phyloP scores from a whole-genome alignment of 2,888 invertebrate species.

The Drosophila rellima region DNA sequence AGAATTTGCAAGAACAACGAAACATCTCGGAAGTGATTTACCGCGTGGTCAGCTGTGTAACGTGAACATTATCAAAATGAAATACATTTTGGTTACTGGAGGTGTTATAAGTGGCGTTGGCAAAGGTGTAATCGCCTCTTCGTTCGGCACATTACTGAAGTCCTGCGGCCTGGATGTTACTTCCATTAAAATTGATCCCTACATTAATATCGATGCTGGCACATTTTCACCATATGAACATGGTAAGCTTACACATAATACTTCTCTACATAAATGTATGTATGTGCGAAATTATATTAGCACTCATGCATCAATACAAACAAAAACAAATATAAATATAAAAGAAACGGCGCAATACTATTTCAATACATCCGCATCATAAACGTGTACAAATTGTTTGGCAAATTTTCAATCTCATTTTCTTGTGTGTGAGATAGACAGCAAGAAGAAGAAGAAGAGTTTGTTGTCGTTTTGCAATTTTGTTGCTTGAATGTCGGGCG shows the following conservation, averaged over 20 bases:
- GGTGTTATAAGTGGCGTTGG: conserved; percentile 99
- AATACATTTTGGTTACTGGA: conserved; percentile 99
- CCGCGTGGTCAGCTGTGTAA: conserved; percentile 28
- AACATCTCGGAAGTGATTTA: conserved; percentile 4
- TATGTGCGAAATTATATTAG: background rate
- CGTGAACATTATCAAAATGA: conserved; percentile 88
- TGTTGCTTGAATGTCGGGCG: conserved; percentile 11
- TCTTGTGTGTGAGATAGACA: background rate
- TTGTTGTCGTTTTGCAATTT: conserved; percentile 15
- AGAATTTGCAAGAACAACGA: conserved; percentile 1
- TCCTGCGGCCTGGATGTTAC: conserved; percentile 98
- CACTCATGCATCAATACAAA: background rate
- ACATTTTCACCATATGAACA: conserved; percentile 99
- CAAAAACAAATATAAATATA: background rate
- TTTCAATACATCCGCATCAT: conserved; percentile 24
- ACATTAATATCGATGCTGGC: conserved; percentile 99
- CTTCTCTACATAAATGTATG: background rate
- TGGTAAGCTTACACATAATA: conserved; percentile 88
- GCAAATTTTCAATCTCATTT: conserved; percentile 83
- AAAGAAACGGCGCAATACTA: conserved; percentile 36
- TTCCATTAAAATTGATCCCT: conserved; percentile 99
- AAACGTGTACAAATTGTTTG: conserved; percentile 25
- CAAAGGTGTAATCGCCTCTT: conserved; percentile 97
- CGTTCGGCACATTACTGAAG: conserved; percentile 97
- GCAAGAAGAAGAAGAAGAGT: conserved; percentile 6